Conservation (phyloP, 2,797 vertebrate genomes). For the Brachyalestes nurse region DNA sequence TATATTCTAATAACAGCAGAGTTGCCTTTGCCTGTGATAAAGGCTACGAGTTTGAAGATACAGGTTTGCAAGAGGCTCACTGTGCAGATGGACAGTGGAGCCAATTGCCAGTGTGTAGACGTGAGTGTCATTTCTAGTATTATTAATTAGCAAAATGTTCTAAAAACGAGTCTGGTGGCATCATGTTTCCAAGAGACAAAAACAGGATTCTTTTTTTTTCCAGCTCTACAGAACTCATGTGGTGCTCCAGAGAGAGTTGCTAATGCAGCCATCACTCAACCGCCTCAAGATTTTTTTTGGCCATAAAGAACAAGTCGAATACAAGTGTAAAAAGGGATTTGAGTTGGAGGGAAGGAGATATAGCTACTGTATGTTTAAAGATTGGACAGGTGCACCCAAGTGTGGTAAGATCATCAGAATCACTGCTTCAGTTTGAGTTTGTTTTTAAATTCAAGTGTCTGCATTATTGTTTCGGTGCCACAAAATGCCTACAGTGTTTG, state of each 20-base stretch:
- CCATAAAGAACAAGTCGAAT: neutral
- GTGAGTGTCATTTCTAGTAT: neutral
- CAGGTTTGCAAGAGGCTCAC: neutral
- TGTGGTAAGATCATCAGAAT: neutral
- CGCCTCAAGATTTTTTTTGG: neutral
- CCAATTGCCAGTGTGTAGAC: neutral
- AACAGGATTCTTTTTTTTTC: neutral
- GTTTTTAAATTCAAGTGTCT: neutral
- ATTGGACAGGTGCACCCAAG: neutral
- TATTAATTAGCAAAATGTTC: too few relatives aligned
- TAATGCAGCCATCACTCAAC: neutral
- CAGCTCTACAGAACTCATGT: neutral
- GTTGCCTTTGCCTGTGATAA: neutral
- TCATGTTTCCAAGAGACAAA: neutral
- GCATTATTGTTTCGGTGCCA: too few relatives aligned
- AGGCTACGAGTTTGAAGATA: neutral
- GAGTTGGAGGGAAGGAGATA: neutral
- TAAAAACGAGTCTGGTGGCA: neutral
- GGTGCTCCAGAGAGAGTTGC: neutral
- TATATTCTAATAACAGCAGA: neutral
- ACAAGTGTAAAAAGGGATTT: conserved; percentile 1
- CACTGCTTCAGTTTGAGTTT: neutral
- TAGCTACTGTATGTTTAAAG: neutral
- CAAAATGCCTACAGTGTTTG: too few relatives aligned
- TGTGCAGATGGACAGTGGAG: neutral